phyloP scores from a whole-genome alignment of 2,113 vertebrate genomes.

The Ptilorrhoa leucosticta region DNA sequence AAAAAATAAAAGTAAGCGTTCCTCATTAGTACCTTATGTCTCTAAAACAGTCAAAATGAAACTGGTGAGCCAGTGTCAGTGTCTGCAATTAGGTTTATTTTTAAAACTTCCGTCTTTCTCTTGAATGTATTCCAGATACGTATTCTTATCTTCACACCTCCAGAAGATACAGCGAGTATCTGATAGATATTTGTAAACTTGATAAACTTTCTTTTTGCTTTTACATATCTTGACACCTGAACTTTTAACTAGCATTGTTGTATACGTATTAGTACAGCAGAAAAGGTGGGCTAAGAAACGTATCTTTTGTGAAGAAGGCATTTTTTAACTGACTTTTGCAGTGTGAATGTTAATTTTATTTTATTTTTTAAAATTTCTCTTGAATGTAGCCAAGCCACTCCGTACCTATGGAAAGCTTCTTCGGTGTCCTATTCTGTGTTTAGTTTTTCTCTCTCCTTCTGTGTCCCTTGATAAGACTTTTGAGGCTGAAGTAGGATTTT shows the following conservation, averaged over 20 bases:
- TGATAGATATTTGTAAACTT: background rate
- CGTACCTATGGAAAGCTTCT: fast-evolving
- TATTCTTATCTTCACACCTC: background rate
- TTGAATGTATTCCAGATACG: background rate
- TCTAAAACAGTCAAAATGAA: background rate
- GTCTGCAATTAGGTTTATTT: background rate
- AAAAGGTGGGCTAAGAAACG: background rate
- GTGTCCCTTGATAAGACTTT: background rate
- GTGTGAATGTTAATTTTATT: background rate
- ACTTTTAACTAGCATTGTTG: background rate
- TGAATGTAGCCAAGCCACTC: background rate
- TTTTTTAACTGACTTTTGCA: background rate
- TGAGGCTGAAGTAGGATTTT: background rate
- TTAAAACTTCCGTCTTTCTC: background rate
- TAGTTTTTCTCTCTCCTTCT: background rate
- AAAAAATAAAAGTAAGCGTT: background rate
- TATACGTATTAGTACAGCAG: fast-evolving
- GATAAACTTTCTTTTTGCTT: background rate
- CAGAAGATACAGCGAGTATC: background rate
- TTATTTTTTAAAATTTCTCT: background rate
- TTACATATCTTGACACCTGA: background rate
- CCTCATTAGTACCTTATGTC: background rate
- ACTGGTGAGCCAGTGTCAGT: background rate
- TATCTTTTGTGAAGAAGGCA: background rate
- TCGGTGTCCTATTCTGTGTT: background rate